Conservation (phyloP, 2,797 vertebrate species). For the Calcarius lapponicus region DNA sequence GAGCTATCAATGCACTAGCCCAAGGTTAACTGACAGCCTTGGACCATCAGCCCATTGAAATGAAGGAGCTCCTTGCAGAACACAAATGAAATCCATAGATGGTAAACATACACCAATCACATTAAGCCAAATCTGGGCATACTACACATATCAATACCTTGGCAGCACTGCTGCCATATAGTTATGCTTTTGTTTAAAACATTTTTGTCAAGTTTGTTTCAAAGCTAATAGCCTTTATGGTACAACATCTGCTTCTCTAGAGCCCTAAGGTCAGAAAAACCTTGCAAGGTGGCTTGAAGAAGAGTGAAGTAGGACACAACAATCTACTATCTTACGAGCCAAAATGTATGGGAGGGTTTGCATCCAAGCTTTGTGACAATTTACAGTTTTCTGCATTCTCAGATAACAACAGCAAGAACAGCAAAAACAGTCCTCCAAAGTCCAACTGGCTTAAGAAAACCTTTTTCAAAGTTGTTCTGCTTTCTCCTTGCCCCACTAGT, state of each 20-base stretch:
- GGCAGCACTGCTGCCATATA: neutral
- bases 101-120: neutral
- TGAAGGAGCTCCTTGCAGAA: neutral
- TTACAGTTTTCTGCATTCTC: neutral
- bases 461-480: neutral
- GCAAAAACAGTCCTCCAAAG: neutral
- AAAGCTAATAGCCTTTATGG: neutral
- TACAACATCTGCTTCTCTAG: neutral
- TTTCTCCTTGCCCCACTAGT: neutral
- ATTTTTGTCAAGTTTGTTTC: neutral
- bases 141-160: too few relatives aligned
- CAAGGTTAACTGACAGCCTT: neutral
- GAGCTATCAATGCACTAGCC: neutral
- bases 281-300: neutral
- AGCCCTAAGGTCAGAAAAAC: neutral
- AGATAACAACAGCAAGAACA: neutral
- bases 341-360: neutral
- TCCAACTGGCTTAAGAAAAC: neutral
- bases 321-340: neutral
- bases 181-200: neutral
- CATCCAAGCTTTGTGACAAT: neutral
- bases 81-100: neutral
- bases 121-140: neutral
- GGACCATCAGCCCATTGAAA: neutral
- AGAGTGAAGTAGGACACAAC: neutral